Conservation (phyloP, 2,797 vertebrate species). For the Channa striata region DNA sequence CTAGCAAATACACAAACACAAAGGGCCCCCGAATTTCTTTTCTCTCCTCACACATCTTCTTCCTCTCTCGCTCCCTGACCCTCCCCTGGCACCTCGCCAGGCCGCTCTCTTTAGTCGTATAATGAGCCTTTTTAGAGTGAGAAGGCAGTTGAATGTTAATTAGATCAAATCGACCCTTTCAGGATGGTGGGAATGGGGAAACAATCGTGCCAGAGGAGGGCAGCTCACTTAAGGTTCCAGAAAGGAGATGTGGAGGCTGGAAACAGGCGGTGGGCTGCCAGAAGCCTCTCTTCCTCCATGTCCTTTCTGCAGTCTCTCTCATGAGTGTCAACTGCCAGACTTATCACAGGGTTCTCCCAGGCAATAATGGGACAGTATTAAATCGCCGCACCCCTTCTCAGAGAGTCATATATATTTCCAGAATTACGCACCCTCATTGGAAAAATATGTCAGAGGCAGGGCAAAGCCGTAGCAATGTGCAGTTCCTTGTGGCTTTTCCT, state of each 20-base stretch:
- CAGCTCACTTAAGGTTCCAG: constrained; percentile 65
- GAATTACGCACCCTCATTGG: constrained; percentile 13
- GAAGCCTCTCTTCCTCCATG: constrained; percentile 28
- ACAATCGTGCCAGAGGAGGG: constrained; percentile 71
- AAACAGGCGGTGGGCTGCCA: constrained; percentile 55
- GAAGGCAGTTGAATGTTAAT: constrained; percentile 85
- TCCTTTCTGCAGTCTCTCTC: constrained; percentile 33
- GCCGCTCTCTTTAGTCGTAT: constrained; percentile 67
- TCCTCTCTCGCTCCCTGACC: constrained; percentile 46
- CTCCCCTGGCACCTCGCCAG: constrained; percentile 71
- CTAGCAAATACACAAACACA: constrained; percentile 42
- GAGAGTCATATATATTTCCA: constrained; percentile 46
- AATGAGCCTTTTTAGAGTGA: constrained; percentile 83
- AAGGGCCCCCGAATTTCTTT: constrained; percentile 41
- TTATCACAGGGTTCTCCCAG: constrained; percentile 37
- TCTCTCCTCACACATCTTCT: constrained; percentile 35
- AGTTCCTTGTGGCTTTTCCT: constrained; percentile 10
- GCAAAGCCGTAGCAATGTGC: background rate
- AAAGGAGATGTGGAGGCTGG: constrained; percentile 51
- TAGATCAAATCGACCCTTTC: constrained; percentile 82
- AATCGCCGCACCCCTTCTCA: constrained; percentile 55
- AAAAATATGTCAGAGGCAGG: constrained; percentile 32
- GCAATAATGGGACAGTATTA: constrained; percentile 35
- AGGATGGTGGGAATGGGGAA: constrained; percentile 73
- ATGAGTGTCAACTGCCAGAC: constrained; percentile 45